Evolutionary conservation across 2,113 vertebrate genomes (phyloP).

Genomic region (Myanophis thanlyinensis): DNA sequence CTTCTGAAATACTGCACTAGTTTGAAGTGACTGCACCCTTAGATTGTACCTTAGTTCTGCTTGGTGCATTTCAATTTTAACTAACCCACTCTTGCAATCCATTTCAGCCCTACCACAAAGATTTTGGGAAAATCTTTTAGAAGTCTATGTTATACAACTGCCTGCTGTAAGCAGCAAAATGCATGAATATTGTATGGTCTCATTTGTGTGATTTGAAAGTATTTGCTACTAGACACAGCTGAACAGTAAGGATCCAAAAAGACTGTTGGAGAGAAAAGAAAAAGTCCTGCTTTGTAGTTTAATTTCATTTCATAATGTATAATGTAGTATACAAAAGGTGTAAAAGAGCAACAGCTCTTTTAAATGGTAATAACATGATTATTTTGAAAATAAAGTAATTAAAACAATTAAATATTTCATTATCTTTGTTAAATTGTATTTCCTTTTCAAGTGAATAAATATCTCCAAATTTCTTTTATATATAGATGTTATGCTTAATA

Average conservation of each 20-base stretch:
- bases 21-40: not conserved
- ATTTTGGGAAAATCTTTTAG: not conserved
- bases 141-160: not conserved
- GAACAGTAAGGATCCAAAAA: not conserved
- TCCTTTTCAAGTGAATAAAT: not conserved
- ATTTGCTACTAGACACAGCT: not conserved
- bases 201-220: not conserved
- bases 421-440: not conserved
- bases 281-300: slow-evolving; percentile 14
- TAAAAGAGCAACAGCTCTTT: not conserved
- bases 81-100: not conserved
- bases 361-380: not conserved
- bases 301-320: slow-evolving; percentile 19
- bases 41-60: not conserved
- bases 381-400: slow-evolving; percentile 10
- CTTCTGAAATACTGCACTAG: not conserved
- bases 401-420: not conserved
- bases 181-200: not conserved
- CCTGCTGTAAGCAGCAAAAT: not conserved
- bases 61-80: not conserved
- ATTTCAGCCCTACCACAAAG: not conserved
- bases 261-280: not conserved
- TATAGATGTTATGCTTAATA: slow-evolving; percentile 25
- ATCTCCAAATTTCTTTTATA: slow-evolving; percentile 14
- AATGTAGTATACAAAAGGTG: slow-evolving; percentile 3